These are phyloP conservation scores for Drosophila koepferae DNA, from an alignment of 2,888 invertebrate species.

Conservation along the genomic window DNA sequence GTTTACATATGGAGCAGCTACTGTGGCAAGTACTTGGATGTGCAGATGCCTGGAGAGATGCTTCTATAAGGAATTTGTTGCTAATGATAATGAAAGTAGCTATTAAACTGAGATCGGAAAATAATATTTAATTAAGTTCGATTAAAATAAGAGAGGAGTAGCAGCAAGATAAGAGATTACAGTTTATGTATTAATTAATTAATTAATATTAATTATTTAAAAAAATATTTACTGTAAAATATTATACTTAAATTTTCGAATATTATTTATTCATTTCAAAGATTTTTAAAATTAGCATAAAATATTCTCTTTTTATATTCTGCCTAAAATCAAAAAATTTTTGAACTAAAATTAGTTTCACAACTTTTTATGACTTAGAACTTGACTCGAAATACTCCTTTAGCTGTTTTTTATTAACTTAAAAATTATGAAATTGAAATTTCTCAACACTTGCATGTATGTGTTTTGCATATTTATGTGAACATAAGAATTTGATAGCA, in stretches of 20 bases:
- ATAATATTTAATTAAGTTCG: too few species aligned
- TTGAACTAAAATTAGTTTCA: neutral
- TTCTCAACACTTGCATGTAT: neutral
- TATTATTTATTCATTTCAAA: too few species aligned
- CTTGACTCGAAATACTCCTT: neutral
- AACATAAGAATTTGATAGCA: neutral
- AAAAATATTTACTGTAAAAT: too few species aligned
- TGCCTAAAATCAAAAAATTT: too few species aligned
- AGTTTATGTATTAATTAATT: too few species aligned
- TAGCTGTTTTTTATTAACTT: neutral
- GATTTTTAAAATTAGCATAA: too few species aligned
- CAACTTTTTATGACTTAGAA: neutral
- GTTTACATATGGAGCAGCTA: conserved; percentile 5
- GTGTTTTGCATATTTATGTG: neutral
- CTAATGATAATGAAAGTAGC: neutral
- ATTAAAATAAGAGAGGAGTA: too few species aligned
- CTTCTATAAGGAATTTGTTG: neutral
- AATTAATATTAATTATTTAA: too few species aligned
- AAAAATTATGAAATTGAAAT: neutral
- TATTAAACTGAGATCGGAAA: neutral
- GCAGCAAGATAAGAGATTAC: too few species aligned
- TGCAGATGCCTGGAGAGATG: neutral
- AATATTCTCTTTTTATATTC: too few species aligned
- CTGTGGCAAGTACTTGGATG: neutral
- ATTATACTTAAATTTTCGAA: too few species aligned